A percentile compares a stretch with the other conserved stretches of the same genome.
Evolutionary conservation across 2,888 invertebrate genomes (phyloP).

Genomic region (Drosophila pseudotakahashii): DNA sequence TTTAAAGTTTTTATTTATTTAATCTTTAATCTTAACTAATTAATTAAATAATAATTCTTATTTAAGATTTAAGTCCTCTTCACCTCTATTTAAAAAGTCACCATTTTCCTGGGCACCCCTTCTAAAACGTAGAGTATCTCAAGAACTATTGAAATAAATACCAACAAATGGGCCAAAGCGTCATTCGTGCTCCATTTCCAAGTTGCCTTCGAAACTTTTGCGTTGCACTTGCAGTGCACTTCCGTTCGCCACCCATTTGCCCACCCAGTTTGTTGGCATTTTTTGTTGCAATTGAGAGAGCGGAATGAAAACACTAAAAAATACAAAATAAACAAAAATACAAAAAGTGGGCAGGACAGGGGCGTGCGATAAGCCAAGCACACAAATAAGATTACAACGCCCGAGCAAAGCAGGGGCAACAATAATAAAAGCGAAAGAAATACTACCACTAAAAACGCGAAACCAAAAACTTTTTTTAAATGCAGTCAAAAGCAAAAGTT

Average conservation of each 20-base stretch:
- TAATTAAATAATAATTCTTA: too few species aligned
- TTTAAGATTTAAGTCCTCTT: too few species aligned
- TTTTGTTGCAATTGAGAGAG: slow-evolving; percentile 51
- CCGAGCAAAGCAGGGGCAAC: slow-evolving; percentile 22
- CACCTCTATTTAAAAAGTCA: not conserved
- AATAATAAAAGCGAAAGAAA: slow-evolving; percentile 34
- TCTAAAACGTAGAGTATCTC: slow-evolving; percentile 41
- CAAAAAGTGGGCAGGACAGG: slow-evolving; percentile 31
- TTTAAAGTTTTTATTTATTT: too few species aligned
- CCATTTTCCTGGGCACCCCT: not conserved
- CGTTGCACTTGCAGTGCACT: slow-evolving; percentile 60
- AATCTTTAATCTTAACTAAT: too few species aligned
- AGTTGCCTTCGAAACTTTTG: slow-evolving; percentile 56
- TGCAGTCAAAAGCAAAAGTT: slow-evolving; percentile 66
- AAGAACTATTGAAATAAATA: slow-evolving; percentile 61
- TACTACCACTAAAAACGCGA: slow-evolving; percentile 39
- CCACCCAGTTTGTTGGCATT: slow-evolving; percentile 24
- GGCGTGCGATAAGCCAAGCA: slow-evolving; percentile 53
- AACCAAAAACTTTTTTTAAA: slow-evolving; percentile 41
- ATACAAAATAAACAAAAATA: slow-evolving; percentile 4
- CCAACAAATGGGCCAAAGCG: slow-evolving; percentile 55
- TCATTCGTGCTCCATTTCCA: slow-evolving; percentile 63
- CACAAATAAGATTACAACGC: slow-evolving; percentile 56
- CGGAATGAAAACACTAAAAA: slow-evolving; percentile 41
- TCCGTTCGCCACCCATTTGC: slow-evolving; percentile 18